Base-by-base conservation (phyloP, 2,888 invertebrate species). In the Selenia dentaria region DNA sequence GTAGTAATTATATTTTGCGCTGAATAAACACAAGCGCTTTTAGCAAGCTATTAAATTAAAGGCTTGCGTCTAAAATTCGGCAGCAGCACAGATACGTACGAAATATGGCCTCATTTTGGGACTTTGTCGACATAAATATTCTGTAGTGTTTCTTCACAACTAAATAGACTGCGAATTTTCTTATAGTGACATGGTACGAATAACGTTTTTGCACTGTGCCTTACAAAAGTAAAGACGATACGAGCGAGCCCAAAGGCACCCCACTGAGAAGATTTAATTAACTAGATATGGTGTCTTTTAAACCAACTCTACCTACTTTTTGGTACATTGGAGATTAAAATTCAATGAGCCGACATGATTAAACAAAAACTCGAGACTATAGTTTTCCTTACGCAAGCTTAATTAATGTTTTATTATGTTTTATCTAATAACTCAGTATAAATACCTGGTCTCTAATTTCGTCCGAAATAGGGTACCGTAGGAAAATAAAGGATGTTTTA, bases 211-310 rank as follows among this genome's bases (percentile, higher is more conserved):
- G 24, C 11, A 12, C 11, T 28, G 18, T 14, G 12, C 31, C 11
- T 13, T 25, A 48, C 41, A 42, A 48, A 44, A 45, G 71, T 67
- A 77, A 69, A 71, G 68, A 60, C 76, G 81, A 77, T 64, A 69
- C 70, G 58, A 70, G 69, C 72, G 69, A 78, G 74, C 78, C 76
- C 69, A 64, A 68, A 79, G 81, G 81, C 84, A 67, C 83, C 88
- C 87, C 67, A 76, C 85, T 73, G 87, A 74, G 80, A 66, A 82
- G 89, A 90, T 90, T 90, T 90, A 89, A 90, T 90, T 90, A 90
- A 89, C 85, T 79, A 88, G 89, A 90, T 89, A 90, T 83, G 85
- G 78, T 79, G 82, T 84, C 84, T 85, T 87, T 86, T 78, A 86
- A 83, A 86, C 81, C 79, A 79, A 79, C 81, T 80, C 78, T 70